Base-by-base conservation (phyloP, 2,113 vertebrate species). In the Macrotis lagotis region DNA sequence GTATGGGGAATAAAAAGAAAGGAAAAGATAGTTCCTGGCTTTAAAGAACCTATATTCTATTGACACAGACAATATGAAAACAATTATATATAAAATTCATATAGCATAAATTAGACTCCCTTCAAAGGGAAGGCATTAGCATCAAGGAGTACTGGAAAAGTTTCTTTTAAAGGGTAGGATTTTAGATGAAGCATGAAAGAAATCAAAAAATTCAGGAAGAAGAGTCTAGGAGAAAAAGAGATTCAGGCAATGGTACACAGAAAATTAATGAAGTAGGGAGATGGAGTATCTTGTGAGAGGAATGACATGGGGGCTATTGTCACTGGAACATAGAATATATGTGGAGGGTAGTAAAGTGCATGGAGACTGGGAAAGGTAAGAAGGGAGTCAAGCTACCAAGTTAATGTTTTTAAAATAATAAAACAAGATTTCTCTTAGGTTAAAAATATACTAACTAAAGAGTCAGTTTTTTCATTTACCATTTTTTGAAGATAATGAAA, bases 341-440 rank as follows among this genome's bases (percentile, higher is more conserved):
- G 19, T 44, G 6, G n/a, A 83, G 66, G 16, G 26, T 7, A 44
- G 66, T 16, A 44, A 83, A n/a, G 19, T 44, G 7, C 24, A n/a
- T 19, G 14, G 44, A 44, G 66, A 83, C 16, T 83, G 1, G 1
- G 4, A 44, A 83, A 83, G 16, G 1, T 83, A 22, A 83, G 16
- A 83, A 22, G 16, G 66, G 47, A 10, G 11, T 25, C 25, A 51
- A 49, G 26, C 22, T 48, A 94, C 0, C 91, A 6, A 94, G 49
- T 49, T 93, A 49, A 94, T 6, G 89, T 52, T 95, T 55, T 89
- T 91, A 90, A 93, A 94, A 50, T 44, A 83, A 44, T 49, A 91
- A 31, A 2, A 47, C 59, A 48, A 6, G 11, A 83, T 91, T 88
- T 96, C 94, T 74, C 50, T 50, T 88, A 48, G 16, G 1, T 95